Conservation (phyloP, 1,140 invertebrate species). For the Monomorium pharaonis region DNA sequence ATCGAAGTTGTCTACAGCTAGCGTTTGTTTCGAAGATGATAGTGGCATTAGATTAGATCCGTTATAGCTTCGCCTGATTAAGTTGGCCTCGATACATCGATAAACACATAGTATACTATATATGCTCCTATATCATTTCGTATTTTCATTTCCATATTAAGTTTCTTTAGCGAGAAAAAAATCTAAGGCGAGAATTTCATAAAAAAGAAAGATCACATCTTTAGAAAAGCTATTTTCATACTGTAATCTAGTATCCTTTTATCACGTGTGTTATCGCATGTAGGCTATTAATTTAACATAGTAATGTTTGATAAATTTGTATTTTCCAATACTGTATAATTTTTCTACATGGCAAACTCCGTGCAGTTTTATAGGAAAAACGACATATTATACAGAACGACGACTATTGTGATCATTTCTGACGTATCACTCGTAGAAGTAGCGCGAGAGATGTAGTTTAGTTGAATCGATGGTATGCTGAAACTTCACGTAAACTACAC, state of each 20-base stretch:
- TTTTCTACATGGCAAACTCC: neutral
- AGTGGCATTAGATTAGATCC: conserved; percentile 3
- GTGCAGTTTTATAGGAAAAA: neutral
- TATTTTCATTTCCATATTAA: conserved; percentile 24
- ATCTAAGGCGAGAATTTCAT: neutral
- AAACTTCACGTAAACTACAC: conserved; percentile 42
- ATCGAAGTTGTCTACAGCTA: conserved; percentile 4
- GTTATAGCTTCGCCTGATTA: conserved; percentile 25
- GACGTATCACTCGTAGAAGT: neutral
- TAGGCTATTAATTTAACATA: neutral
- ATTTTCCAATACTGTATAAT: neutral
- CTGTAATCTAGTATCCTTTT: neutral
- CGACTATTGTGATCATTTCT: neutral
- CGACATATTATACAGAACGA: neutral
- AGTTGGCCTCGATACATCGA: conserved; percentile 21
- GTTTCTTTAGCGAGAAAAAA: neutral
- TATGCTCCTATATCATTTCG: neutral
- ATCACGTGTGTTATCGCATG: neutral
- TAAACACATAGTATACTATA: neutral
- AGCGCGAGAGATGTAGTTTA: conserved; percentile 22
- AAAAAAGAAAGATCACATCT: neutral
- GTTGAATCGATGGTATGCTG: conserved; percentile 23
- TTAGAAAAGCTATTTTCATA: neutral
- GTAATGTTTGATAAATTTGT: neutral
- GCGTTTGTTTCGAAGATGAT: neutral